A percentile compares a stretch with the other conserved stretches of the same genome.
Evolutionary conservation across 2,113 vertebrate genomes (phyloP).

Genomic region (Cyphomyrus plagiostoma): DNA sequence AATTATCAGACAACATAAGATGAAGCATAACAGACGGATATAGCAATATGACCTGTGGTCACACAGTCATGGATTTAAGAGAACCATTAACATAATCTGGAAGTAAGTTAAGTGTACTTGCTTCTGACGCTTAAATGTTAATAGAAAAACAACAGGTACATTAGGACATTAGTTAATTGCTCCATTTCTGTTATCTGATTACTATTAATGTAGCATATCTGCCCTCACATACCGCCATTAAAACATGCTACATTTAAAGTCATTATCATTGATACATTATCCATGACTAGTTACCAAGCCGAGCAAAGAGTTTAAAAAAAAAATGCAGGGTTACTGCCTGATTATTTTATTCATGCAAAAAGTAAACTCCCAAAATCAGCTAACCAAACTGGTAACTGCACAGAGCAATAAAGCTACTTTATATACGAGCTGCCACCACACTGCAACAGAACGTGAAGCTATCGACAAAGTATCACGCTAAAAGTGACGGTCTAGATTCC

Average conservation of each 20-base stretch:
- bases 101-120: conserved; percentile 49
- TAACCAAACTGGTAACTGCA: not conserved
- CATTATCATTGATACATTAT: not conserved
- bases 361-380: not conserved
- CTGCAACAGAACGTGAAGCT: not conserved
- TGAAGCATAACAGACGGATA: conserved; percentile 9
- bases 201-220: not conserved
- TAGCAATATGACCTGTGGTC: not conserved
- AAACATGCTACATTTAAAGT: not conserved
- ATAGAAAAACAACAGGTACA: conserved; percentile 51
- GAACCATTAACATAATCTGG: not conserved
- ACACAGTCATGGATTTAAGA: conserved; percentile 16
- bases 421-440: not conserved
- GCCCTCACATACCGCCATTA: not conserved
- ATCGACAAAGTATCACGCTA: not conserved
- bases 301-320: not conserved
- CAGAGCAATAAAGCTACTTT: not conserved
- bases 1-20: conserved; percentile 10
- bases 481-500: not conserved
- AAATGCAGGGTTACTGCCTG: not conserved
- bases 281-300: not conserved
- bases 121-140: conserved; percentile 54
- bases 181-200: conserved; percentile 45
- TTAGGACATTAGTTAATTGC: conserved; percentile 44
- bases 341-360: not conserved